Base-by-base conservation (phyloP, 2,797 vertebrate genomes). In the Phataginus tricuspis region DNA sequence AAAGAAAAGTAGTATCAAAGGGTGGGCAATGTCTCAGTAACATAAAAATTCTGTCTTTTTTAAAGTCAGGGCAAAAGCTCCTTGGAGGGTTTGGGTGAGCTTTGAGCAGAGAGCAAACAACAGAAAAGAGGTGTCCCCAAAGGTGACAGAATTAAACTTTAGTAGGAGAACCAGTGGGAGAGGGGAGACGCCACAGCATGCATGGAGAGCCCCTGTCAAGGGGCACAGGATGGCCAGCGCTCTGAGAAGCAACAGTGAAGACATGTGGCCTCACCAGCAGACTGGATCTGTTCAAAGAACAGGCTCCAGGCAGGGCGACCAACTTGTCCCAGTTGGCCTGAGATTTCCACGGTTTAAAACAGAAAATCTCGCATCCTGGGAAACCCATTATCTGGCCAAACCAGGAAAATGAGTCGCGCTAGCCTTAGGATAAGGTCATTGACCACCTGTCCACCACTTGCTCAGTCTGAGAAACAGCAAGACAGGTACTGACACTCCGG, bases 141-240 rank as follows among this genome's bases (percentile, higher is more conserved):
- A 31, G 27, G 19, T 18, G 55, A 37, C 25, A 42, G 4, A 4
- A 39, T 9, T 37, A 15, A 57, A 37, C 34, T 49, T 18, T 19
- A 11, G 59, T 18, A 59, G 59, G 34, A 42, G 51, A 80, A 37
- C 23, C 51, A 53, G 6, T 1, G 0, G 42, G 29, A 18, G 51
- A 9, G 64, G 31, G 13, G n/a, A 29, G 63, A 42, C 16, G 6
- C 45, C 8, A 3, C 0, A 0, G 63, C 4, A 66, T 3, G 4
- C 29, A 4, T 19, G 9, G n/a, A 80, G 59, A 15, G 19, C 25
- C 37, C 8, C 29, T 7, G 11, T 55, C 68, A 8, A 29, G 57
- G 19, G 4, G 11, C 59, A 16, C 29, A 9, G 34, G 1, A 16
- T 0, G 6, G 55, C 0, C 0, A 29, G 5, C 2, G 5, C 23